Percentiles rank a stretch among this genome's conserved stretches.
Conservation (phyloP, 1,140 invertebrate species). For the Ceratina japonica region DNA sequence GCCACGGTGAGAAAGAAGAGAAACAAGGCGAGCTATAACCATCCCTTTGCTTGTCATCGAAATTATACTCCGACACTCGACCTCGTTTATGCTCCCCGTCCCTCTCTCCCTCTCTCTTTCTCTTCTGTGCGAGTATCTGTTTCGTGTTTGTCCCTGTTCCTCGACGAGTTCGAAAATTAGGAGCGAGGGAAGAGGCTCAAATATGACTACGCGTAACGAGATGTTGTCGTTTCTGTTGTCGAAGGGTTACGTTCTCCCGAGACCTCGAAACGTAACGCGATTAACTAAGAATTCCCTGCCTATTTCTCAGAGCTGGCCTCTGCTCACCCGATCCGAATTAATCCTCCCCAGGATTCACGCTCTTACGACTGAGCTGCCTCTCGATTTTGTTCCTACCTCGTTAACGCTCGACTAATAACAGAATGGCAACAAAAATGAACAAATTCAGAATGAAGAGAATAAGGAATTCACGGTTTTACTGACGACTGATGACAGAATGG, state of each 20-base stretch:
- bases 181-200: slow-evolving; percentile 34
- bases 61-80: slow-evolving; percentile 68
- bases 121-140: slow-evolving; percentile 5
- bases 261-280: slow-evolving; percentile 27
- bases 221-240: slow-evolving; percentile 49
- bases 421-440: too few species aligned
- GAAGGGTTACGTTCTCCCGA: slow-evolving; percentile 30
- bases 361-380: slow-evolving; percentile 2
- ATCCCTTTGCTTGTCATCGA: slow-evolving; percentile 63
- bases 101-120: slow-evolving; percentile 36
- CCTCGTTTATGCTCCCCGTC: slow-evolving; percentile 54
- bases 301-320: slow-evolving; percentile 13
- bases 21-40: slow-evolving; percentile 51
- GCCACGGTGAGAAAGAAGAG: slow-evolving; percentile 20
- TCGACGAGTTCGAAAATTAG: slow-evolving; percentile 46
- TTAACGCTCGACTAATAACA: too few species aligned
- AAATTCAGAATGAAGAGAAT: too few species aligned
- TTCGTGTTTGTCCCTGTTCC: background rate
- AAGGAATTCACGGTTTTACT: too few species aligned
- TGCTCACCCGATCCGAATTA: slow-evolving; percentile 29
- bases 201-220: slow-evolving; percentile 43
- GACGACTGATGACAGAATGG: too few species aligned
- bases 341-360: slow-evolving; percentile 15
- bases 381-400: too few species aligned
- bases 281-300: slow-evolving; percentile 34